phyloP scores from a whole-genome alignment of 2,113 vertebrate genomes.

The Xiphias gladius region DNA sequence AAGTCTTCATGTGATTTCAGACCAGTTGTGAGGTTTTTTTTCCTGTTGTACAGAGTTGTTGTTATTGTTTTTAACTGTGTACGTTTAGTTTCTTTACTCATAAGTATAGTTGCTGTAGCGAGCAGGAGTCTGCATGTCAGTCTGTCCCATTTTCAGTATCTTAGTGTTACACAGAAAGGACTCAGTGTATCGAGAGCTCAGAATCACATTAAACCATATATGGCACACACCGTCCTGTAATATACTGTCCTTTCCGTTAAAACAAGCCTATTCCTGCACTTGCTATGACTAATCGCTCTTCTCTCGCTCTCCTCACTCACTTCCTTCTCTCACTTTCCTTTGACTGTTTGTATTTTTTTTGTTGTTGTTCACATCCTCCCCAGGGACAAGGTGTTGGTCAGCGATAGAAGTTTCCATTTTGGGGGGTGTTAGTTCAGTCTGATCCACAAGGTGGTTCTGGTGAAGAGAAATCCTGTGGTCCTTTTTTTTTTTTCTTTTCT shows the following conservation, averaged over 20 bases:
- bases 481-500: background rate
- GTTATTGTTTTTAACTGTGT: background rate
- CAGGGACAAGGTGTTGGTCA: background rate
- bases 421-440: background rate
- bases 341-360: conserved; percentile 41
- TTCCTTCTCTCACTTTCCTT: background rate
- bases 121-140: background rate
- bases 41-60: background rate
- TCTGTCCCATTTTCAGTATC: conserved; percentile 41
- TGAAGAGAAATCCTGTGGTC: conserved; percentile 24
- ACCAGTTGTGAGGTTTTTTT: background rate
- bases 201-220: conserved; percentile 47
- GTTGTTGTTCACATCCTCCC: background rate
- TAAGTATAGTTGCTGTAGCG: background rate
- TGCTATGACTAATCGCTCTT: conserved; percentile 56
- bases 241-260: conserved; percentile 38
- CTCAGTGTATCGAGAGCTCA: conserved; percentile 7
- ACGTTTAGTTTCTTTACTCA: background rate
- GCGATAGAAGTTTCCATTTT: conserved; percentile 8
- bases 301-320: conserved; percentile 15
- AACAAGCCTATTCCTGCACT: conserved; percentile 66
- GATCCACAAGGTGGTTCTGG: conserved; percentile 4
- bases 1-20: background rate
- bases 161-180: conserved; percentile 19
- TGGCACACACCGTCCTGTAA: conserved; percentile 45